Evolutionary conservation across 37 sponge, comb jelly and placozoan genomes (phyloP).

Genomic region (Dysidea cf. avara): DNA sequence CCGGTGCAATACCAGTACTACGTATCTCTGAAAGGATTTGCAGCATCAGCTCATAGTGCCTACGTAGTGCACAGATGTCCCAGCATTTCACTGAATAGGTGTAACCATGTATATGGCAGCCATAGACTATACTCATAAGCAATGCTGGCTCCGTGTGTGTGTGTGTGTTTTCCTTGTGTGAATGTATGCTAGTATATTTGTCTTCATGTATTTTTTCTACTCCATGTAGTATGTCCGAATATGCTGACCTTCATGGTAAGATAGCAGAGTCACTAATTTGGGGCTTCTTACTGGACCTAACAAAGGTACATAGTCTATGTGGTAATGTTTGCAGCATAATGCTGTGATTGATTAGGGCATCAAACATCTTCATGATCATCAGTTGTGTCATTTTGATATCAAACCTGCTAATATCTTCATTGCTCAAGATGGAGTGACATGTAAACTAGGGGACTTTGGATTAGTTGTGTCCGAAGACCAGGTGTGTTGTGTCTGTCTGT

Average conservation of each 20-base stretch:
- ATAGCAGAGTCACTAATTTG: constrained; percentile 39
- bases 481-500: too few relatives aligned
- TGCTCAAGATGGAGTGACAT: constrained; percentile 36
- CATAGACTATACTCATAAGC: too few relatives aligned
- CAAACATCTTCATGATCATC: constrained; percentile 78
- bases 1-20: too few relatives aligned
- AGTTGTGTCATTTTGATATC: constrained; percentile 86
- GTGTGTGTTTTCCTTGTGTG: too few relatives aligned
- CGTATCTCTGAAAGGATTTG: too few relatives aligned
- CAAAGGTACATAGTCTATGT: constrained; percentile 35
- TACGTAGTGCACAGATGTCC: too few relatives aligned
- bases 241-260: constrained; percentile 62
- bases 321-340: background rate
- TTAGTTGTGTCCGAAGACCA: constrained; percentile 53
- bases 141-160: too few relatives aligned
- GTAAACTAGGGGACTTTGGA: constrained; percentile 89
- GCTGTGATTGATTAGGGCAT: constrained; percentile 53
- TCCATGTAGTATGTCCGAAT: constrained; percentile 51
- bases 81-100: too few relatives aligned
- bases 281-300: constrained; percentile 51
- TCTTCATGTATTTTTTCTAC: background rate
- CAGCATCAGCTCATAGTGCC: too few relatives aligned
- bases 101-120: too few relatives aligned
- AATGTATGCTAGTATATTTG: too few relatives aligned
- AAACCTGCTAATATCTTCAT: constrained; percentile 93